Percentiles rank a stretch among this genome's conserved stretches.
Conservation (phyloP, 1,140 invertebrate genomes). For the Protaetia brevitarsis region DNA sequence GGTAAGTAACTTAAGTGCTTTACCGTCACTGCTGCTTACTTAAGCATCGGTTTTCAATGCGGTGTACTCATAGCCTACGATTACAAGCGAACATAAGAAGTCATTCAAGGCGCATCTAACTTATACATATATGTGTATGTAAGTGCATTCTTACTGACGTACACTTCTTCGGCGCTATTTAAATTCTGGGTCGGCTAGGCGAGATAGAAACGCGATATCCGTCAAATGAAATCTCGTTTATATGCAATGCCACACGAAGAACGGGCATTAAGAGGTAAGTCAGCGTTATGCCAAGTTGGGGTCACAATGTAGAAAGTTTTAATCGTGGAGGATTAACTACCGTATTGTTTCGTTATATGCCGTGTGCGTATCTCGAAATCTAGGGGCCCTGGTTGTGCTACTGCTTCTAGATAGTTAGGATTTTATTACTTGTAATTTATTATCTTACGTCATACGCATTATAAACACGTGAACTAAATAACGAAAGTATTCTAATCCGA, state of each 20-base stretch:
- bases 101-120: background rate
- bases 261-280: conserved; percentile 2
- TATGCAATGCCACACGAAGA: conserved; percentile 5
- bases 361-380: too few species aligned
- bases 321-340: background rate
- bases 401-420: too few species aligned
- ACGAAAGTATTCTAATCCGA: too few species aligned
- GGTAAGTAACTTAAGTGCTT: background rate
- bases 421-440: too few species aligned
- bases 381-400: too few species aligned
- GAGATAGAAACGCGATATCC: background rate
- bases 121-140: background rate
- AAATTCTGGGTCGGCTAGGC: background rate
- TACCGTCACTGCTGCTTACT: background rate
- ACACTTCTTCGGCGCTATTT: background rate
- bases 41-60: conserved; percentile 3
- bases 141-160: background rate
- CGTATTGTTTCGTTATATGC: too few species aligned
- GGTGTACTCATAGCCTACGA: background rate
- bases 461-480: too few species aligned
- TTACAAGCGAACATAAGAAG: background rate
- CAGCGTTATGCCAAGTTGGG: background rate
- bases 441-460: too few species aligned
- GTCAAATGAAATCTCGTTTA: conserved; percentile 13
- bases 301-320: conserved; percentile 7